Conservation (phyloP, 2,888 invertebrate species). For the Catotricha subobsoleta region DNA sequence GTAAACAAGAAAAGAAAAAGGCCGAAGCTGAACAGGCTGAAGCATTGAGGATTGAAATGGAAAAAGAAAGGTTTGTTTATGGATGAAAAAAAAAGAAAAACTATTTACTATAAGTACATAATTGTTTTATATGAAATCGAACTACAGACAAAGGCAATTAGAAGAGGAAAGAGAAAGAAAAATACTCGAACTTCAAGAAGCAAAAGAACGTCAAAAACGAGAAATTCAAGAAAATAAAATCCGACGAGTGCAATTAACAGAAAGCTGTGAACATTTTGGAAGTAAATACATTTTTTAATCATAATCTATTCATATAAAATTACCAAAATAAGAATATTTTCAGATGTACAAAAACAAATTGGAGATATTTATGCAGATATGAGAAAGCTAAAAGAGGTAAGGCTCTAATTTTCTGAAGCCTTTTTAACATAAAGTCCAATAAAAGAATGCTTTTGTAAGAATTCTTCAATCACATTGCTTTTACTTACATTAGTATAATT, state of each 20-base stretch:
- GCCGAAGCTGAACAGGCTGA: constrained; percentile 30
- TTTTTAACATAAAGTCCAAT: too few species aligned
- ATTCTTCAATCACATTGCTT: too few species aligned
- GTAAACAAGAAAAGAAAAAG: constrained; percentile 27
- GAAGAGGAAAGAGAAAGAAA: constrained; percentile 28
- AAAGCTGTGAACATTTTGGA: constrained; percentile 24
- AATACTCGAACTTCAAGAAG: constrained; percentile 26
- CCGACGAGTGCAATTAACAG: constrained; percentile 23
- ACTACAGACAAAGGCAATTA: constrained; percentile 21
- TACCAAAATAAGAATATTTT: neutral
- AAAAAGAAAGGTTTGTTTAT: constrained; percentile 25
- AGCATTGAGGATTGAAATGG: constrained; percentile 28
- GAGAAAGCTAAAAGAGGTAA: constrained; percentile 17
- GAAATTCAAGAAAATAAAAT: constrained; percentile 26
- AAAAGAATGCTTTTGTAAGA: too few species aligned
- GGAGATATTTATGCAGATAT: constrained; percentile 20
- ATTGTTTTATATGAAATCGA: neutral
- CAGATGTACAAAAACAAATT: constrained; percentile 18
- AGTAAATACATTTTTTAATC: constrained; percentile 2
- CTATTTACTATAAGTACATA: neutral
- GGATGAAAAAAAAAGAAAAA: neutral
- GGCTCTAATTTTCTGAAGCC: too few species aligned
- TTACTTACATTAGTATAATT: too few species aligned
- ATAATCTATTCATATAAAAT: neutral
- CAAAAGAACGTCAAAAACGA: constrained; percentile 23